These are phyloP conservation scores for Orthonevra nobilis DNA, from an alignment of 2,888 invertebrate genomes.

Conservation along the genomic window DNA sequence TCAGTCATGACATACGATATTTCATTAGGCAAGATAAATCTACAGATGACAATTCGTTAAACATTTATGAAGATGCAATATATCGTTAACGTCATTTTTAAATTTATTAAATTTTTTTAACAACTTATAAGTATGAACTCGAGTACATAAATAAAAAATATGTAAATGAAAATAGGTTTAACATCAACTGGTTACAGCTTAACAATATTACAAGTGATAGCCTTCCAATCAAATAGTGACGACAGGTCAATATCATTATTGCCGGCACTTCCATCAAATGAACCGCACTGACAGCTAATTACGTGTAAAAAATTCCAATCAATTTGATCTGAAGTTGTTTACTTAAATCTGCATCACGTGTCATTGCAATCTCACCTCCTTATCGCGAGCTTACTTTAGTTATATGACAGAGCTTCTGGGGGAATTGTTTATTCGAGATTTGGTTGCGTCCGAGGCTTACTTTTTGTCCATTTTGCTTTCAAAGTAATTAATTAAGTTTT, in stretches of 20 bases:
- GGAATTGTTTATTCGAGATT: neutral
- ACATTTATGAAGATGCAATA: too few species aligned
- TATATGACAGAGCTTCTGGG: neutral
- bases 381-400: conserved; percentile 1
- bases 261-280: neutral
- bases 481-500: conserved; percentile 79
- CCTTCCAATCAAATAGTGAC: neutral
- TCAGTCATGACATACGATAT: too few species aligned
- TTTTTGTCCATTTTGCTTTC: conserved; percentile 71
- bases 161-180: too few species aligned
- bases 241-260: neutral
- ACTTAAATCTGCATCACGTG: conserved; percentile 1
- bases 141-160: too few species aligned
- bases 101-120: too few species aligned
- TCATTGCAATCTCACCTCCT: neutral
- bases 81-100: too few species aligned
- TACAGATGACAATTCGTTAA: too few species aligned
- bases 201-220: too few species aligned
- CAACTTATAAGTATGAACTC: too few species aligned
- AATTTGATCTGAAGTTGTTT: neutral
- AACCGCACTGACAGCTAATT: neutral
- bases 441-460: neutral
- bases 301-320: neutral
- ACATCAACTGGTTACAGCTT: too few species aligned
- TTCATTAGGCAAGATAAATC: too few species aligned